Evolutionary conservation across 2,113 vertebrate genomes (phyloP).

Genomic region (Verasper variegatus): DNA sequence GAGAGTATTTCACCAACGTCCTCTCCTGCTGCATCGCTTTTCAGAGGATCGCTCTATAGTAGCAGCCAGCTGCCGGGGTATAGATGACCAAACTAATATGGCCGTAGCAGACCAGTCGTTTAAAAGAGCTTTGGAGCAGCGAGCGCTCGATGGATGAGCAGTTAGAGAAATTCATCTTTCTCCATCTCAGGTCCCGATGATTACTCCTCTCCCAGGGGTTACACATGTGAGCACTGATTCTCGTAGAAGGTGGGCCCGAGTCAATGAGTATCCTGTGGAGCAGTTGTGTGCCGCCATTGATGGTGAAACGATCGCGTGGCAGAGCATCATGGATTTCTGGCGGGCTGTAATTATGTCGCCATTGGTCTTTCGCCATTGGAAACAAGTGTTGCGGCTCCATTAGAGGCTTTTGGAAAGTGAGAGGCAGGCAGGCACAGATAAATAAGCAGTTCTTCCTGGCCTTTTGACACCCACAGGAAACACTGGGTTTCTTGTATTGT

Average conservation of each 20-base stretch:
- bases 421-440: slow-evolving; percentile 25
- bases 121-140: slow-evolving; percentile 39
- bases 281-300: slow-evolving; percentile 30
- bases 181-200: slow-evolving; percentile 32
- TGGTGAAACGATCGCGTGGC: slow-evolving; percentile 36
- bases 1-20: background rate
- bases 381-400: slow-evolving; percentile 38
- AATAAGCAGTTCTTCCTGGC: slow-evolving; percentile 50
- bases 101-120: slow-evolving; percentile 33
- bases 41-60: slow-evolving; percentile 18
- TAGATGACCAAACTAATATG: slow-evolving; percentile 49
- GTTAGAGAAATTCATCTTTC: slow-evolving; percentile 53
- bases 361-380: slow-evolving; percentile 42
- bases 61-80: slow-evolving; percentile 29
- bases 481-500: slow-evolving; percentile 43
- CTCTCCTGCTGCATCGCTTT: slow-evolving; percentile 17
- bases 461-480: slow-evolving; percentile 55
- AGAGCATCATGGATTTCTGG: slow-evolving; percentile 56
- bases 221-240: slow-evolving; percentile 48
- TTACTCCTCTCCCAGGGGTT: slow-evolving; percentile 50
- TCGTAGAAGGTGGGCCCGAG: slow-evolving; percentile 38
- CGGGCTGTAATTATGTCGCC: slow-evolving; percentile 41
- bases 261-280: slow-evolving; percentile 45
- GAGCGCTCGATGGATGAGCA: slow-evolving; percentile 36
- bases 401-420: slow-evolving; percentile 55